Evolutionary conservation across 2,113 vertebrate species (phyloP).

Genomic region (Tyto alba): DNA sequence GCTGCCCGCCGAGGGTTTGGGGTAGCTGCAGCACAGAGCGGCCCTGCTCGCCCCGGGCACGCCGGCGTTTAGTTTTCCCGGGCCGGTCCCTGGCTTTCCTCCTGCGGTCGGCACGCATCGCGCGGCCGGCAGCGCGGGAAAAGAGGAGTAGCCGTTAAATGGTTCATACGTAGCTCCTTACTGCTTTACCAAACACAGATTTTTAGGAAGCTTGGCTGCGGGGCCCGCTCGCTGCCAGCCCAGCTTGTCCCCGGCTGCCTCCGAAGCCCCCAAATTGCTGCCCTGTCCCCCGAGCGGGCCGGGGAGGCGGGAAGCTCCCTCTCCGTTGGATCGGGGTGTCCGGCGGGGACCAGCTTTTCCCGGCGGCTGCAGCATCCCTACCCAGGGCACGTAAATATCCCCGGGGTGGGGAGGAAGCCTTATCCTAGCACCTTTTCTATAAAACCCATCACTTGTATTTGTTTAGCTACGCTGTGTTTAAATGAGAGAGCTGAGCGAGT

Average conservation of each 20-base stretch:
- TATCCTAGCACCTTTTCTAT: accelerated
- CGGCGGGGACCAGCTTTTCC: accelerated
- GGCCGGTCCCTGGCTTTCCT: no score
- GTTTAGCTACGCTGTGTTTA: not conserved
- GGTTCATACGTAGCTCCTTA: not conserved
- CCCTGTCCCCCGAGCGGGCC: no score
- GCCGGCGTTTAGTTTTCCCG: no score
- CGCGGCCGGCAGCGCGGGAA: accelerated
- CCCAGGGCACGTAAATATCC: not conserved
- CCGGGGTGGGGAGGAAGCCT: accelerated
- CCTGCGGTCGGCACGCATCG: accelerated
- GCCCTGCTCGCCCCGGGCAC: no score
- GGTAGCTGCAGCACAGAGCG: no score
- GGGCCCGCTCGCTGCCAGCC: no score
- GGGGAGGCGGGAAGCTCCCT: not conserved
- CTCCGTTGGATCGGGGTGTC: accelerated
- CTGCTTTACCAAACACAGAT: not conserved
- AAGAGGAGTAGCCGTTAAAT: not conserved
- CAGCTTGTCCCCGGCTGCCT: no score
- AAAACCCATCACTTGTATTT: not conserved
- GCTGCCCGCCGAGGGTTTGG: no score
- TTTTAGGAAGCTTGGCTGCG: not conserved
- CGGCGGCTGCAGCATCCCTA: not conserved
- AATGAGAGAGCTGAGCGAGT: not conserved
- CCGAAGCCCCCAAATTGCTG: no score